Percentiles rank a stretch among this genome's conserved stretches.
phyloP scores from a whole-genome alignment of 2,888 invertebrate genomes.

The Oscheius sp. region DNA sequence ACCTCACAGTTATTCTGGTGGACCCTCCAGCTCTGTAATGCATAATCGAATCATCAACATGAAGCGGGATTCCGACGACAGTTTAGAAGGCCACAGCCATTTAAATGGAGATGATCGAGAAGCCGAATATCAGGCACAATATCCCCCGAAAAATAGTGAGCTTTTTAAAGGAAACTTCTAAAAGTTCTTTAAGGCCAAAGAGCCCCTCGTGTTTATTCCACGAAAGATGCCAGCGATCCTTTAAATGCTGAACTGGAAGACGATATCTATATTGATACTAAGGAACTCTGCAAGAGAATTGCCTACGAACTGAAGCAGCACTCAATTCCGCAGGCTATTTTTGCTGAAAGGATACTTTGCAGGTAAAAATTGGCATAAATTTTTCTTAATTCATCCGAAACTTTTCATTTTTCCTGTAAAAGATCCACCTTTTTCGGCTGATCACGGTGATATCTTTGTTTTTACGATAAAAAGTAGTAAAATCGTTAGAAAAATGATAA shows the following conservation, averaged over 20 bases:
- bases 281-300: constrained; percentile 69
- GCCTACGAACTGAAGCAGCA: constrained; percentile 80
- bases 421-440: too few relatives aligned
- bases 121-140: constrained; percentile 17
- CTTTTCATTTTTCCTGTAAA: too few relatives aligned
- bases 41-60: constrained; percentile 41
- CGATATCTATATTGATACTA: constrained; percentile 72
- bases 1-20: constrained; percentile 42
- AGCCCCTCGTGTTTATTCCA: constrained; percentile 58
- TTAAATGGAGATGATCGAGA: constrained; percentile 31
- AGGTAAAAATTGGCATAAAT: constrained; percentile 40
- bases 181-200: background rate
- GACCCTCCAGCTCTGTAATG: constrained; percentile 35
- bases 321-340: constrained; percentile 93
- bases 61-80: constrained; percentile 47
- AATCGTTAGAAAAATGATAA: too few relatives aligned
- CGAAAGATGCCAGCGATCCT: constrained; percentile 66
- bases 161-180: background rate
- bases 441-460: too few relatives aligned
- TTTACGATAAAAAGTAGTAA: too few relatives aligned
- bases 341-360: constrained; percentile 71
- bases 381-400: too few relatives aligned
- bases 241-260: constrained; percentile 72
- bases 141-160: constrained; percentile 1
- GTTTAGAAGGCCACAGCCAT: constrained; percentile 22